Conservation (phyloP, 92 coral and sea anemone genomes). For the Phenganax stokvisi region DNA sequence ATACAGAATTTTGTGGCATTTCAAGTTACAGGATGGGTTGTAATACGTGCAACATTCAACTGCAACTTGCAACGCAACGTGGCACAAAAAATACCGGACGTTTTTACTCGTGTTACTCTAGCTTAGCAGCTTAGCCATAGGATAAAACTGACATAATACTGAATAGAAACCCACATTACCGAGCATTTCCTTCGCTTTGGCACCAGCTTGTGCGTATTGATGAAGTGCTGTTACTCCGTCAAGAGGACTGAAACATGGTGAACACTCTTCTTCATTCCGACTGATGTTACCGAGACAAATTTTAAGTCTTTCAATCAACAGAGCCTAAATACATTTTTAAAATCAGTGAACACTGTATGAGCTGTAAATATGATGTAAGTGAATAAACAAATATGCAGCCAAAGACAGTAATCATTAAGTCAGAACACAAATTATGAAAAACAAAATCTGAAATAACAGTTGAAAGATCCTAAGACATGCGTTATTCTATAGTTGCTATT, state of each 20-base stretch:
- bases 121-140: too few relatives aligned
- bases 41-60: too few relatives aligned
- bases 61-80: too few relatives aligned
- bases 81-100: too few relatives aligned
- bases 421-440: not conserved
- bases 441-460: too few relatives aligned
- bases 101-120: too few relatives aligned
- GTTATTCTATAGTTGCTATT: too few relatives aligned
- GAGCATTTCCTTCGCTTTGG: constrained; percentile 58
- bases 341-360: not conserved
- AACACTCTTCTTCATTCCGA: constrained; percentile 56
- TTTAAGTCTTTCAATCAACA: constrained; percentile 62
- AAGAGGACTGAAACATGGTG: constrained; percentile 71
- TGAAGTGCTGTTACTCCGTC: constrained; percentile 76
- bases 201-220: constrained; percentile 68
- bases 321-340: constrained; percentile 49
- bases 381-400: too few relatives aligned
- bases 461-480: too few relatives aligned
- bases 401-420: not conserved
- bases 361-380: not conserved
- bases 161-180: constrained; percentile 35
- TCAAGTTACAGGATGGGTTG: too few relatives aligned
- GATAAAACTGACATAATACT: too few relatives aligned
- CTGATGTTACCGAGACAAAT: constrained; percentile 64
- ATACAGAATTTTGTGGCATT: too few relatives aligned